These are phyloP conservation scores for Drosophila yakuba DNA, from an alignment of 1,140 invertebrate genomes.

Conservation along the genomic window DNA sequence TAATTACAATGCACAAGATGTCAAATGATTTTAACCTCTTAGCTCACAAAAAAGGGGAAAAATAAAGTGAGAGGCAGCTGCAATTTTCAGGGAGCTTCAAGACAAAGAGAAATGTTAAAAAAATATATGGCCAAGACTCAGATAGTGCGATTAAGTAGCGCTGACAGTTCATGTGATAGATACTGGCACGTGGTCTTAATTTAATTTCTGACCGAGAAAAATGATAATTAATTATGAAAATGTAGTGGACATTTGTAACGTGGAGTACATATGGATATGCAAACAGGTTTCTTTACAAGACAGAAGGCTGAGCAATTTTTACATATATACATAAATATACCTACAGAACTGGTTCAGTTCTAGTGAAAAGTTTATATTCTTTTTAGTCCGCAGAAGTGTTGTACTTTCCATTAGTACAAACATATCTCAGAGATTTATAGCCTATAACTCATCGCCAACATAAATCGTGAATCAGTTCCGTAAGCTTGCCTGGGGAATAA, in stretches of 20 bases:
- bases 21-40: conserved; percentile 76
- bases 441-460: conserved; percentile 22
- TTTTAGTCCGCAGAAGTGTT: background rate
- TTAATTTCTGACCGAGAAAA: conserved; percentile 46
- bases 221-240: conserved; percentile 47
- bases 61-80: conserved; percentile 27
- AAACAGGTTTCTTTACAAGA: conserved; percentile 28
- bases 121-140: conserved; percentile 30
- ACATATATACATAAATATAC: background rate
- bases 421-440: conserved; percentile 6
- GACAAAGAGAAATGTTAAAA: conserved; percentile 35
- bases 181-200: conserved; percentile 46
- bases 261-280: conserved; percentile 5
- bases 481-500: conserved; percentile 10
- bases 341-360: conserved; percentile 16
- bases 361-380: background rate
- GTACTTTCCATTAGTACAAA: conserved; percentile 4
- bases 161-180: conserved; percentile 38
- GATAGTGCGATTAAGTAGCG: conserved; percentile 33
- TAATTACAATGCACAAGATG: conserved; percentile 71
- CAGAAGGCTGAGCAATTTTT: conserved; percentile 1
- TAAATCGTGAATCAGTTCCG: conserved; percentile 26
- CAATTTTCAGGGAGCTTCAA: conserved; percentile 58
- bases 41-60: conserved; percentile 38
- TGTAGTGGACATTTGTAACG: conserved; percentile 39